Percentiles rank a stretch among this genome's conserved stretches.
phyloP scores from a whole-genome alignment of 2,113 vertebrate genomes.

The Anhinga anhinga region DNA sequence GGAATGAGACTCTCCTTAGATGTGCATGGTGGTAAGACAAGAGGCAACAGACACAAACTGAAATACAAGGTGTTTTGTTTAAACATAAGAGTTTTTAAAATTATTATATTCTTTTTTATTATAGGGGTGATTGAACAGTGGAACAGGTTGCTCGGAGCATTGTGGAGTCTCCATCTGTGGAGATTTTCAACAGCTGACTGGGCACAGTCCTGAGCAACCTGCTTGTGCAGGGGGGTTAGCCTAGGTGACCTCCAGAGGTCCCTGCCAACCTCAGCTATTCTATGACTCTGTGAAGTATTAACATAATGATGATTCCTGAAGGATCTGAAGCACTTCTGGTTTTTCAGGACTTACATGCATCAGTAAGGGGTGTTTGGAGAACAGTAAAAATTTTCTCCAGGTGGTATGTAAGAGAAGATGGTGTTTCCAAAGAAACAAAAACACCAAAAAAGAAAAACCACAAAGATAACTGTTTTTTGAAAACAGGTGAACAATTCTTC shows the following conservation, averaged over 20 bases:
- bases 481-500: not conserved
- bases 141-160: not conserved
- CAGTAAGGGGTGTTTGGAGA: not conserved
- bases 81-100: not conserved
- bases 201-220: not conserved
- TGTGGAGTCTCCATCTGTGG: not conserved
- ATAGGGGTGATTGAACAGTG: not conserved
- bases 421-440: not conserved
- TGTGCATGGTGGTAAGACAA: not conserved
- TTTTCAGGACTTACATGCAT: not conserved
- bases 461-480: not conserved
- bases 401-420: not conserved
- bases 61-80: not conserved
- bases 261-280: not conserved
- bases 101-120: too few species aligned
- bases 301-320: not conserved
- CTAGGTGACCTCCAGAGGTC: not conserved
- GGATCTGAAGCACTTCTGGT: not conserved
- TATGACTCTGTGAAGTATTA: not conserved
- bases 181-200: not conserved
- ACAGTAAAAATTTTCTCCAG: not conserved
- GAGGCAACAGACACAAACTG: not conserved
- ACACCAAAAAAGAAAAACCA: not conserved
- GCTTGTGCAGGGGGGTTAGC: not conserved
- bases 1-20: too few species aligned